Evolutionary conservation across 2,113 vertebrate genomes (phyloP).

Genomic region (Chunga burmeisteri): DNA sequence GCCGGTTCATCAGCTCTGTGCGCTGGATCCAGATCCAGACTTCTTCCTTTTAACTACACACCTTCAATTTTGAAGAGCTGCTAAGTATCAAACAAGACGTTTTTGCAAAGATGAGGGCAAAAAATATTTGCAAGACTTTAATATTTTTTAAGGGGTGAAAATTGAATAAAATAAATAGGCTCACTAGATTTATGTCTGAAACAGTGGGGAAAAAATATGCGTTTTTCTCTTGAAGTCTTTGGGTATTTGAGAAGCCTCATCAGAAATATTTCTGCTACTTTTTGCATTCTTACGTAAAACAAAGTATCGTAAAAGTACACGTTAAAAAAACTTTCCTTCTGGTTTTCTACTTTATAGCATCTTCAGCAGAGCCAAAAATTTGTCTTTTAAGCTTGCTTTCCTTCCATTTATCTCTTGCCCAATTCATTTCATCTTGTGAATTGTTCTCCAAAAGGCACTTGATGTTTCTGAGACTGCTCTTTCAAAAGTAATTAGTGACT

Average conservation of each 20-base stretch:
- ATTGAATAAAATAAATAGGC: not conserved
- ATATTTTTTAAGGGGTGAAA: not conserved
- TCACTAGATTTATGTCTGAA: not conserved
- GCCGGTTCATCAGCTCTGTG: not conserved
- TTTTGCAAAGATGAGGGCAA: not conserved
- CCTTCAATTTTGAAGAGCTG: not conserved
- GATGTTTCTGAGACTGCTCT: not conserved
- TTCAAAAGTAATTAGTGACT: not conserved
- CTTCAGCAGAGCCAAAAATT: not conserved
- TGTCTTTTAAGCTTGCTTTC: not conserved
- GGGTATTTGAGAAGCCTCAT: not conserved
- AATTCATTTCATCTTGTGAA: not conserved
- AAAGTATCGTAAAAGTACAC: rapidly evolving
- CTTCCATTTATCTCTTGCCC: not conserved
- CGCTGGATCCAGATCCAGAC: not conserved
- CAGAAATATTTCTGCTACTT: not conserved
- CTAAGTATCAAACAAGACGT: not conserved
- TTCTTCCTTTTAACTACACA: not conserved
- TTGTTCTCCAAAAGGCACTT: not conserved
- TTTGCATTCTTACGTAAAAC: not conserved
- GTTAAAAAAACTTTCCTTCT: not conserved
- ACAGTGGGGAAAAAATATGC: not conserved
- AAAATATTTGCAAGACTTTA: not conserved
- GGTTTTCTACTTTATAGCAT: not conserved
- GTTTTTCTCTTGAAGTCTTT: not conserved